Evolutionary conservation across 2,888 invertebrate species (phyloP).

Genomic region (Lobophora halterata): DNA sequence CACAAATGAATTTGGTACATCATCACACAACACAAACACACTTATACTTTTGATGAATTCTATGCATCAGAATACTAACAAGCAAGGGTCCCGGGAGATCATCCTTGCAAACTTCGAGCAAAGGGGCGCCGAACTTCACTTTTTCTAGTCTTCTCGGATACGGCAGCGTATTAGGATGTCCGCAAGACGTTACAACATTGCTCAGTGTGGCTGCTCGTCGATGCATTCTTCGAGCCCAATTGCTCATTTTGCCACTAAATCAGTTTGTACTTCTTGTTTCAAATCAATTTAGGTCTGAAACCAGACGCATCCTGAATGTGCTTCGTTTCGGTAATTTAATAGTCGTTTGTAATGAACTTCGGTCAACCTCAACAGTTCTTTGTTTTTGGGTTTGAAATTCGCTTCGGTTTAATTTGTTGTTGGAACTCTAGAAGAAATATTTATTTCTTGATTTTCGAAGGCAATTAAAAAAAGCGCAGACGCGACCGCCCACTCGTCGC

Average conservation of each 20-base stretch:
- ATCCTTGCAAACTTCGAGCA: conserved; percentile 96
- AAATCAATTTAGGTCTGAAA: conserved; percentile 19
- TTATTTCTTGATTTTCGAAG: conserved; percentile 17
- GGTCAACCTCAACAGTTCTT: neutral
- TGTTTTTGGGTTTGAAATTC: neutral
- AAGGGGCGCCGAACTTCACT: conserved; percentile 95
- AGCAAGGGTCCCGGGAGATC: conserved; percentile 96
- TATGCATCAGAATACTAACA: conserved; percentile 77
- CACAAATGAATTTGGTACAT: conserved; percentile 7
- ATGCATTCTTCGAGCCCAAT: conserved; percentile 96
- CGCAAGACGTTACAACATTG: conserved; percentile 95
- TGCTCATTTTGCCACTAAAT: conserved; percentile 84
- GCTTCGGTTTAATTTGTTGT: conserved; percentile 14
- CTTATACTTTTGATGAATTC: too few relatives aligned
- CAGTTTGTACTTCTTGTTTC: conserved; percentile 25
- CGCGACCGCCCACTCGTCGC: conserved; percentile 25
- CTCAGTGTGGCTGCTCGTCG: conserved; percentile 94
- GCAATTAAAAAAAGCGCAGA: conserved; percentile 17
- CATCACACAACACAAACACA: conserved; percentile 1
- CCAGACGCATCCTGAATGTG: conserved; percentile 34
- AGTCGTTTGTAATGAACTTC: neutral
- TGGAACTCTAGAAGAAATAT: conserved; percentile 5
- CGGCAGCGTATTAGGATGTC: conserved; percentile 89
- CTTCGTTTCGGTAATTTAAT: conserved; percentile 8
- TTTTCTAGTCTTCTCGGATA: conserved; percentile 93